These are phyloP conservation scores for Aleiodes testaceus DNA, from an alignment of 2,888 invertebrate species.

Conservation along the genomic window DNA sequence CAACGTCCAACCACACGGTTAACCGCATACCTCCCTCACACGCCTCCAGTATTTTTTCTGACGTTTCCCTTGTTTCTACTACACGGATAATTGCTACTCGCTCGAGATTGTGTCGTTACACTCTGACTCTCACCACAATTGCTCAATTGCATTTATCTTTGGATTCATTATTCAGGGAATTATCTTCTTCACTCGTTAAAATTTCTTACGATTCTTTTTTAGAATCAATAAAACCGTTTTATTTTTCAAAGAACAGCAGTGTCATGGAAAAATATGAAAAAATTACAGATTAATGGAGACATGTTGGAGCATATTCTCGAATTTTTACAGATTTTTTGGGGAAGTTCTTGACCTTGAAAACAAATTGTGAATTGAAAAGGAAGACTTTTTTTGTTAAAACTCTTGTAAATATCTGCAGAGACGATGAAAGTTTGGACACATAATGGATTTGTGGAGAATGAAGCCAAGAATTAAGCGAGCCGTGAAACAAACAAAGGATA, in stretches of 20 bases:
- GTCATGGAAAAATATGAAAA: no score
- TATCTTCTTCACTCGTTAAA: slow-evolving; percentile 22
- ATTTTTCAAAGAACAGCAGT: not conserved
- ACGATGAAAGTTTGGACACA: slow-evolving; percentile 35
- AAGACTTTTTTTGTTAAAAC: not conserved
- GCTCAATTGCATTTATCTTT: slow-evolving; percentile 14
- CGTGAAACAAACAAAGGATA: slow-evolving; percentile 68
- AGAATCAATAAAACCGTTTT: slow-evolving; percentile 6
- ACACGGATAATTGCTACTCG: slow-evolving; percentile 61
- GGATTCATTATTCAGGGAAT: slow-evolving; percentile 28
- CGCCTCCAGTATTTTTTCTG: slow-evolving; percentile 34
- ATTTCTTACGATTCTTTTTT: slow-evolving; percentile 5
- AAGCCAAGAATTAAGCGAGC: slow-evolving; percentile 62
- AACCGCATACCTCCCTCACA: slow-evolving; percentile 39
- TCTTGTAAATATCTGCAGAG: not conserved
- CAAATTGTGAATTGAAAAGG: no score
- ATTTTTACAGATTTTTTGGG: no score
- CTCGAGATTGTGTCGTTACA: slow-evolving; percentile 58
- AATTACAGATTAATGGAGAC: no score
- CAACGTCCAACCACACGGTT: slow-evolving; percentile 55
- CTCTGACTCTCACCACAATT: slow-evolving; percentile 46
- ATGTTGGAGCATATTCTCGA: no score
- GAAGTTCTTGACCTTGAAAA: no score
- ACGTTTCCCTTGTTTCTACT: slow-evolving; percentile 53
- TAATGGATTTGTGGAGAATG: slow-evolving; percentile 64